Percentiles rank a stretch among this genome's conserved stretches.
Conservation (phyloP, 2,888 invertebrate genomes). For the Schizaphis graminum region DNA sequence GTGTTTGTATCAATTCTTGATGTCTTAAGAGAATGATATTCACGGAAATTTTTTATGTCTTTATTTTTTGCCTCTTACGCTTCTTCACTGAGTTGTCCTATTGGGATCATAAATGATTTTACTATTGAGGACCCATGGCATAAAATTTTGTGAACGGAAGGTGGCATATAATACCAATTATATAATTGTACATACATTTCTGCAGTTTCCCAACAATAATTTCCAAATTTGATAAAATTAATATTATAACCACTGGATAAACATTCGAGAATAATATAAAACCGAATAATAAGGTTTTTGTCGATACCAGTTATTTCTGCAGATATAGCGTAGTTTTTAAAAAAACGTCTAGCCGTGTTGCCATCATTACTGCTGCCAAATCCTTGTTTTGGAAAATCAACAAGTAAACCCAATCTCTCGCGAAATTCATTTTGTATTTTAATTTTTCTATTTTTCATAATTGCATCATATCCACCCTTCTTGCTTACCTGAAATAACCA, state of each 20-base stretch:
- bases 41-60: background rate
- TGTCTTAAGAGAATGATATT: background rate
- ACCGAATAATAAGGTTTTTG: background rate
- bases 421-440: background rate
- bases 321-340: background rate
- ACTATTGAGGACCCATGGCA: background rate
- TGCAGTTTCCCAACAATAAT: background rate
- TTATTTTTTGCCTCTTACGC: background rate
- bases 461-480: too few species aligned
- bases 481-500: too few species aligned
- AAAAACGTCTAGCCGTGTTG: background rate
- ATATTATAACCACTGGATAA: too few species aligned
- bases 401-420: background rate
- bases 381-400: background rate
- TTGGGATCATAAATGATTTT: background rate
- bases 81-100: background rate
- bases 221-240: background rate
- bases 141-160: background rate
- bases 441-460: background rate
- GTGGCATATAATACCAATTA: background rate
- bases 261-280: background rate
- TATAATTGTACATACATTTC: background rate
- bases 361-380: background rate
- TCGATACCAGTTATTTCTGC: background rate
- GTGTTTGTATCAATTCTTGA: background rate